These are phyloP conservation scores for Pogonocherus hispidulus DNA, from an alignment of 2,888 invertebrate genomes.

Conservation along the genomic window DNA sequence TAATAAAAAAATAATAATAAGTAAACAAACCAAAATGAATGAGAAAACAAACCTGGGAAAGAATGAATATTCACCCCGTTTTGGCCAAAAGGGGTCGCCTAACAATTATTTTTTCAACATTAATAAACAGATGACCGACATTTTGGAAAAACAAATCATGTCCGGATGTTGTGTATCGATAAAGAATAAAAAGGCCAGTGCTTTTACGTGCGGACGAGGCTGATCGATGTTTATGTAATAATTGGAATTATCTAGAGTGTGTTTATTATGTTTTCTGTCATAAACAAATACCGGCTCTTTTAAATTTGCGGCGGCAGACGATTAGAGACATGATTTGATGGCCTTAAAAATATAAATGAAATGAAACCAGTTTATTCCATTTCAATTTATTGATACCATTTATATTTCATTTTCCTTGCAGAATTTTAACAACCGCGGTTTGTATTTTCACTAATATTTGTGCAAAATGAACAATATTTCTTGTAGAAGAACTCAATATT, in stretches of 20 bases:
- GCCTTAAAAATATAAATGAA: neutral
- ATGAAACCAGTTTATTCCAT: too few species aligned
- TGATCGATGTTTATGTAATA: neutral
- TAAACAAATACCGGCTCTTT: neutral
- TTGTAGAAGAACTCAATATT: too few species aligned
- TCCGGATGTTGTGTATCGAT: neutral
- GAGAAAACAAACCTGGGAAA: conserved; percentile 22
- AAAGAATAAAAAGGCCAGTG: neutral
- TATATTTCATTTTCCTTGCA: too few species aligned
- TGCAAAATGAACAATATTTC: too few species aligned
- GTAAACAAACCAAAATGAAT: conserved; percentile 7
- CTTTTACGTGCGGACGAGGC: neutral
- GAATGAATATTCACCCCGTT: conserved; percentile 14
- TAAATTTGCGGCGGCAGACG: neutral
- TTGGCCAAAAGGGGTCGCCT: neutral
- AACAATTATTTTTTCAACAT: conserved; percentile 24
- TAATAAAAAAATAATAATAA: conserved; percentile 26
- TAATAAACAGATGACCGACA: conserved; percentile 17
- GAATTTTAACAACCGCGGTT: too few species aligned
- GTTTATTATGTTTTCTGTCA: neutral
- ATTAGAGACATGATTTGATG: neutral
- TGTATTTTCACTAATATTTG: too few species aligned
- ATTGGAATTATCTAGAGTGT: neutral
- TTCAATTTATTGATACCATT: too few species aligned
- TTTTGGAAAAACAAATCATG: conserved; percentile 19